These are phyloP conservation scores for Pseudorhombus dupliciocellatus DNA, from an alignment of 2,113 vertebrate genomes.

Conservation along the genomic window DNA sequence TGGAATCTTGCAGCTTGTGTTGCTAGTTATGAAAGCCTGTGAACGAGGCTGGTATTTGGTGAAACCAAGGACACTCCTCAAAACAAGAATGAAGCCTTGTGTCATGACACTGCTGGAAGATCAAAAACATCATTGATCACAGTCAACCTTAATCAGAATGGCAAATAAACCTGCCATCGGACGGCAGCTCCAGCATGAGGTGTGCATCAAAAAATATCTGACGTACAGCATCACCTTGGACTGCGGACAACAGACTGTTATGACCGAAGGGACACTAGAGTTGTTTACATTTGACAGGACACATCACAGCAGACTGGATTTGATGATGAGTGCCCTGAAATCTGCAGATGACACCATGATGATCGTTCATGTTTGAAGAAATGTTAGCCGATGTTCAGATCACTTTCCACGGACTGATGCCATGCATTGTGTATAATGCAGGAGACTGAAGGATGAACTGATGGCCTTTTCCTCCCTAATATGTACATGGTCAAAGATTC, in stretches of 20 bases:
- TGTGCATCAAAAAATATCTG: conserved; percentile 27
- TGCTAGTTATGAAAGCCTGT: neutral
- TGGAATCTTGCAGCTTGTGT: neutral
- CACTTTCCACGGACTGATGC: conserved; percentile 36
- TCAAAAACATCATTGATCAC: conserved; percentile 20
- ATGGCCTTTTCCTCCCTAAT: conserved; percentile 1
- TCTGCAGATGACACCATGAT: conserved; percentile 14
- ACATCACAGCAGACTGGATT: conserved; percentile 27
- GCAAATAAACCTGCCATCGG: neutral
- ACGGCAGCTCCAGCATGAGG: conserved; percentile 7
- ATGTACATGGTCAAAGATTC: conserved; percentile 25
- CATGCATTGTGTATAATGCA: conserved; percentile 18
- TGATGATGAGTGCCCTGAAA: conserved; percentile 14
- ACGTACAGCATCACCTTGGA: neutral
- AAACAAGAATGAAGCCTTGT: neutral
- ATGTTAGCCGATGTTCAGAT: conserved; percentile 36
- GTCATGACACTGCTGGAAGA: conserved; percentile 9
- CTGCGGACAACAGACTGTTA: conserved; percentile 17
- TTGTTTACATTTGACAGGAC: conserved; percentile 30
- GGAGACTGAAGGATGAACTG: conserved; percentile 35
- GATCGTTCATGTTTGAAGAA: conserved; percentile 17
- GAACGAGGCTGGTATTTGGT: conserved; percentile 1
- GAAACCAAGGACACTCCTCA: conserved; percentile 13
- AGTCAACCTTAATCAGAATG: conserved; percentile 6
- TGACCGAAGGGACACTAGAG: conserved; percentile 3